Evolutionary conservation across 2,797 vertebrate species (phyloP), one percentile per base, ranked within the genome.

Genomic region (Gastrophryne carolinensis): DNA sequence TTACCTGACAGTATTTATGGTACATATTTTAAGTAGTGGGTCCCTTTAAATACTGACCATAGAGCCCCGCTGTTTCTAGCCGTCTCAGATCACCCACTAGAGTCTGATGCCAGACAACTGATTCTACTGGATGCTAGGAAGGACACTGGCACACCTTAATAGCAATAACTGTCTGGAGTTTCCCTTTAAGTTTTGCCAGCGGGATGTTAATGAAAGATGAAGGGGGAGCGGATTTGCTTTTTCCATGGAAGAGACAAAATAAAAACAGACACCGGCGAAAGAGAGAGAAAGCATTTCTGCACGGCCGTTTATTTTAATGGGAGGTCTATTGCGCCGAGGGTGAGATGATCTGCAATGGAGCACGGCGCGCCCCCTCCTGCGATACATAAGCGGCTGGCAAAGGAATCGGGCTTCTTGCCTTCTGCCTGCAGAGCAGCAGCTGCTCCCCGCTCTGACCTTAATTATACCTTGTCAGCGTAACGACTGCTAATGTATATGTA

Each of bases 281-380:
- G 63, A 24, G 47, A 19, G 21, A 30, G 63, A 24, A 30, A 19
- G 21, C 13, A 24, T 24, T 53, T 66, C 29, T 53, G 30, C 44
- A 52, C 10, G 21, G 13, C 47, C 64, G 54, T 67, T 70, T 23
- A 47, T 37, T 57, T 70, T 70, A 70, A 70, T 44, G 53, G 37
- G 17, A 44, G 37, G n/a, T 58, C 23, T 70, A 23, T 15, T 49
- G 37, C 26, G 53, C 8, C 24, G 24, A 63, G 29, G 34, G 7
- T 65, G 80, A 81, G 75, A n/a, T 41, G 62, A 54, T 72, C 77
- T 63, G 66, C 47, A 61, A 80, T 72, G 39, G 82, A 79, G 34
- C 57, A 57, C 72, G 10, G 27, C 5, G 17, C 17, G 58, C 19
- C 67, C 53, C 70, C 81, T 37, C 34, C 65, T 68, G 65, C 3